Base-by-base conservation (phyloP, 2,113 vertebrate genomes). In the Apaloderma vittatum region DNA sequence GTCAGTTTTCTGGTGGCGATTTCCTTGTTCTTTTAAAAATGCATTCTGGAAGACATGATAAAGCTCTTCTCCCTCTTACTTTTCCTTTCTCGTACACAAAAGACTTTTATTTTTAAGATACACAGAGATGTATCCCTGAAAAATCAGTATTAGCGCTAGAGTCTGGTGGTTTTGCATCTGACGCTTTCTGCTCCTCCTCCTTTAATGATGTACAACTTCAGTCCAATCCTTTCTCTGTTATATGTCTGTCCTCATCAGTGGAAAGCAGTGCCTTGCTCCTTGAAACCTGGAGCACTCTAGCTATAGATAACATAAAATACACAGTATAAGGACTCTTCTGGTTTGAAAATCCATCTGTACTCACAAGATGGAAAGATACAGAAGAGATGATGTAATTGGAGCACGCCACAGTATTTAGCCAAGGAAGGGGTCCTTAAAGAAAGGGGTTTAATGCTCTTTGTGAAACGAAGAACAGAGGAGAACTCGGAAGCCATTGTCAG, bases 181-280 rank as follows among this genome's bases (percentile, higher is more conserved):
- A 22, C 66, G 46, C 27, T 43, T 87, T 67, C 46, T 67, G 34
- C 12, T 7, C 12, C 3, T 66, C 22, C 15, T 75, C 45, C n/a
- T 82, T 61, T 54, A 70, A 54, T 12, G 8, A 49, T 12, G 19
- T 37, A 21, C 14, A 71, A 7, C 22, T 87, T 66, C 23, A n/a
- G 24, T 62, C 17, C 36, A 36, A 3, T n/a, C 0, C 0, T 27
- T 15, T 65, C 14, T 63, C 62, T 65, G 3, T 26, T 65, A 15
- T 16, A 21, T 48, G 26, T 12, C 29, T 66, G 12, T 26, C 29
- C 29, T 68, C 55, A 34, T 45, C 12, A 70, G n/a, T 5, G 71
- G 61, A 59, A 86, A 13, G 14, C 0, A 3, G 8, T 23, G 37
- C 46, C 23, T 59, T 79, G 21, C 12, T 79, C 24, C 57, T 65